These are phyloP conservation scores for Phengaris arion DNA, from an alignment of 2,888 invertebrate genomes.

Conservation along the genomic window DNA sequence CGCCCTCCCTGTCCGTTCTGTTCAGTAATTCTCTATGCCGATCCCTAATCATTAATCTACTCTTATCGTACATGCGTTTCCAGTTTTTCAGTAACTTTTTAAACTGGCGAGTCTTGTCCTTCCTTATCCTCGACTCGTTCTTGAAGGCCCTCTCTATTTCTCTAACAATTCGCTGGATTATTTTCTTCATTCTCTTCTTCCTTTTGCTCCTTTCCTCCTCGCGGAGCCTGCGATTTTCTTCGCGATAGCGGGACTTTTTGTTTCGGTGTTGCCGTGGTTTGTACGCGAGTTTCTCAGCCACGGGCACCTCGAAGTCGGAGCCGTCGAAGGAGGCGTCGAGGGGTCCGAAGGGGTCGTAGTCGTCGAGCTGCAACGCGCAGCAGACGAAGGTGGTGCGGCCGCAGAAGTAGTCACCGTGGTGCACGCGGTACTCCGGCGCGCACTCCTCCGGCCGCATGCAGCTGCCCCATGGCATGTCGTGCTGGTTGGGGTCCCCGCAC, in stretches of 20 bases:
- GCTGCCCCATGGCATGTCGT: slow-evolving; percentile 67
- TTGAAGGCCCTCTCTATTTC: slow-evolving; percentile 58
- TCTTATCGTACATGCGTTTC: slow-evolving; percentile 58
- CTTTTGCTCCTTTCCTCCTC: slow-evolving; percentile 46
- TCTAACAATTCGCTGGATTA: slow-evolving; percentile 53
- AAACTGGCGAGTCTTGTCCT: slow-evolving; percentile 58
- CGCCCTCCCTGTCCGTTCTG: slow-evolving; percentile 51
- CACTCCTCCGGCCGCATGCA: slow-evolving; percentile 64
- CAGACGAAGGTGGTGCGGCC: slow-evolving; percentile 62
- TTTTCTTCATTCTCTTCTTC: slow-evolving; percentile 55
- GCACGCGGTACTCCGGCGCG: slow-evolving; percentile 62
- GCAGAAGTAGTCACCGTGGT: slow-evolving; percentile 63
- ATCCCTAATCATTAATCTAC: slow-evolving; percentile 54
- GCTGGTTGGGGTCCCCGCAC: slow-evolving; percentile 68
- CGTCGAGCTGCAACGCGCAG: slow-evolving; percentile 56
- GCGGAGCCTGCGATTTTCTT: slow-evolving; percentile 45
- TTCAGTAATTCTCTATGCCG: slow-evolving; percentile 55
- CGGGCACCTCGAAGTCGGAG: slow-evolving; percentile 51
- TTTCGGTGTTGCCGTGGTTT: slow-evolving; percentile 45
- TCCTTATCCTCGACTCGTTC: slow-evolving; percentile 54
- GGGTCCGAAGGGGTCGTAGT: slow-evolving; percentile 64
- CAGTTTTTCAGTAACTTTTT: slow-evolving; percentile 60
- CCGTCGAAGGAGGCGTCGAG: slow-evolving; percentile 62
- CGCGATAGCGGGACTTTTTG: slow-evolving; percentile 38
- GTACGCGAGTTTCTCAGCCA: background rate